Conservation (phyloP, 1,140 invertebrate species). For the Pseudomyrmex concolor region DNA sequence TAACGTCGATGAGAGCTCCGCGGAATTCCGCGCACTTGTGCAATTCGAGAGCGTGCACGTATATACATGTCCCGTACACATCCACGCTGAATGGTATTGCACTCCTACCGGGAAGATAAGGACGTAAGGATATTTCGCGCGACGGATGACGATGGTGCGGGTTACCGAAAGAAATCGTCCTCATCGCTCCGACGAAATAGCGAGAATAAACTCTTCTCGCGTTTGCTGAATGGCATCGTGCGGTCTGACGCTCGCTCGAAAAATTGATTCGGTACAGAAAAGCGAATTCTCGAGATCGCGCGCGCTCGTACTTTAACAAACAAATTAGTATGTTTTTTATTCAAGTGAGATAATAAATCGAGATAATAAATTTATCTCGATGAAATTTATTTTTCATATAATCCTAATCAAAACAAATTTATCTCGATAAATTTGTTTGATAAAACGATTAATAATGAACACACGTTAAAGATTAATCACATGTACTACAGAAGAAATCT, state of each 20-base stretch:
- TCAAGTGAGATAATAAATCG: no score
- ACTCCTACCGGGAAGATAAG: slow-evolving; percentile 65
- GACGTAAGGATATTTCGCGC: slow-evolving; percentile 61
- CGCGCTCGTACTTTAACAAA: background rate
- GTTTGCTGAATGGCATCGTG: background rate
- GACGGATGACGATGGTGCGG: slow-evolving; percentile 4
- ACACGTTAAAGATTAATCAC: no score
- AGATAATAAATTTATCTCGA: background rate
- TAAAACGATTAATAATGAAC: no score
- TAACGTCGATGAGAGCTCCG: slow-evolving; percentile 79
- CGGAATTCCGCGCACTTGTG: slow-evolving; percentile 73
- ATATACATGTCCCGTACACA: background rate
- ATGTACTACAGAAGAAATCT: no score
- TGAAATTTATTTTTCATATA: no score
- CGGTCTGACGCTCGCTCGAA: slow-evolving; percentile 19
- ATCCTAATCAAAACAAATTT: no score
- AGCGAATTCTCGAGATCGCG: background rate
- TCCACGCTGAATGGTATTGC: slow-evolving; percentile 55
- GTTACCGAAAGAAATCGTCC: slow-evolving; percentile 57
- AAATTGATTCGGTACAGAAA: slow-evolving; percentile 5
- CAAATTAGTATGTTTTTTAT: background rate
- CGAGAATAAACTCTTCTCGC: slow-evolving; percentile 52
- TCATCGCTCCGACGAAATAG: slow-evolving; percentile 41
- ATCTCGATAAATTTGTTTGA: background rate
- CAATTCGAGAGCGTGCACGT: slow-evolving; percentile 52